Conservation (phyloP, 2,888 invertebrate species). For the Drosophila lutescens region DNA sequence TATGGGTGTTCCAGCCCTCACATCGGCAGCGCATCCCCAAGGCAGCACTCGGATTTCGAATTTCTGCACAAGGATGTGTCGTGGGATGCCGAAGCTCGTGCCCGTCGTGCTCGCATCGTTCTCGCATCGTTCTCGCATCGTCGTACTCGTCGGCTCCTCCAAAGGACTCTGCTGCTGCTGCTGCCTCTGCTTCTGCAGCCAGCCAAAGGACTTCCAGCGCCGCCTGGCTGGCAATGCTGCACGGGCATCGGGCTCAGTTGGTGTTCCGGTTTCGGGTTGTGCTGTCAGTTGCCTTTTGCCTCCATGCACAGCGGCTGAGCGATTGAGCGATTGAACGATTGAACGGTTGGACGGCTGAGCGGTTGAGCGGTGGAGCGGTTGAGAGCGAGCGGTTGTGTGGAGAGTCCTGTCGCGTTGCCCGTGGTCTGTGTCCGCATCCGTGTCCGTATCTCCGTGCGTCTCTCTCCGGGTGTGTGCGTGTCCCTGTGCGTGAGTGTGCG, state of each 20-base stretch:
- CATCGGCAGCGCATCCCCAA: slow-evolving; percentile 19
- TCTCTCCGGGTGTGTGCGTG: slow-evolving; percentile 35
- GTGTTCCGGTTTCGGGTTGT: slow-evolving; percentile 85
- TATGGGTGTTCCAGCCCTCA: slow-evolving; percentile 28
- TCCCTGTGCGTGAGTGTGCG: slow-evolving; percentile 35
- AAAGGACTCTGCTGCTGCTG: slow-evolving; percentile 44
- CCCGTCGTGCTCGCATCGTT: slow-evolving; percentile 8
- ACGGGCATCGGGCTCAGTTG: slow-evolving; percentile 83
- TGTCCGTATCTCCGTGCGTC: slow-evolving; percentile 27
- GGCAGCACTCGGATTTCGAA: slow-evolving; percentile 22
- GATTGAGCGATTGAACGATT: slow-evolving; percentile 38
- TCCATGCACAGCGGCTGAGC: slow-evolving; percentile 64
- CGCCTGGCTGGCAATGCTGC: slow-evolving; percentile 74
- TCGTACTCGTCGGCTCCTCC: slow-evolving; percentile 28
- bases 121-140: background rate
- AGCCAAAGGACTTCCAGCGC: slow-evolving; percentile 70
- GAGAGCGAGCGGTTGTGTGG: slow-evolving; percentile 20
- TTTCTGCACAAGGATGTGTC: slow-evolving; percentile 47
- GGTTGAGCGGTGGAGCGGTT: slow-evolving; percentile 48
- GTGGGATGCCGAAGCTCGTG: slow-evolving; percentile 26
- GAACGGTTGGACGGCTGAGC: slow-evolving; percentile 37
- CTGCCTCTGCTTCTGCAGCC: slow-evolving; percentile 39
- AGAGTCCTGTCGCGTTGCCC: slow-evolving; percentile 52
- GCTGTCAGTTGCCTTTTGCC: slow-evolving; percentile 85
- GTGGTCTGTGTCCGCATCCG: slow-evolving; percentile 48